phyloP scores from a whole-genome alignment of 2,113 vertebrate genomes.

The Notarius quadriscutis region DNA sequence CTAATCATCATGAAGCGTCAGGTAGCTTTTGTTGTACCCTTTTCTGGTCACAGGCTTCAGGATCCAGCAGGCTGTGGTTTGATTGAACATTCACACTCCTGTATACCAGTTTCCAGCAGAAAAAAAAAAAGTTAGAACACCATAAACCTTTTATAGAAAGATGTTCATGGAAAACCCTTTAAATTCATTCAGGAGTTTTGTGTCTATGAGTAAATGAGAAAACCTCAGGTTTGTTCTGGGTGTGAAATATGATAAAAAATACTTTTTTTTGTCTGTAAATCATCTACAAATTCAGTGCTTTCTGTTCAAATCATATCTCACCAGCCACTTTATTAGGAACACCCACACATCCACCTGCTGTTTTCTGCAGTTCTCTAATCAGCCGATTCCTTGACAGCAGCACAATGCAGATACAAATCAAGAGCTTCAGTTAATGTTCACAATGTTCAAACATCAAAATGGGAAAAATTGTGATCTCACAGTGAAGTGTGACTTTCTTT shows the following conservation, averaged over 20 bases:
- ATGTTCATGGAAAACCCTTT: not conserved
- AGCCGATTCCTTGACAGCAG: no score
- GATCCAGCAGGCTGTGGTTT: no score
- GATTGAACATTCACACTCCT: not conserved
- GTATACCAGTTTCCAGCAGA: not conserved
- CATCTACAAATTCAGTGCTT: not conserved
- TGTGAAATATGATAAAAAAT: no score
- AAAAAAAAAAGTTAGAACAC: not conserved
- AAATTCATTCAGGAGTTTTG: not conserved
- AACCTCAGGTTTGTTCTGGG: not conserved
- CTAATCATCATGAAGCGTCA: not conserved
- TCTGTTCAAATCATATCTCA: not conserved
- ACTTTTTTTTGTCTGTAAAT: not conserved
- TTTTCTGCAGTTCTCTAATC: no score
- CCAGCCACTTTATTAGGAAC: no score
- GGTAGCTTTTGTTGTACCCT: no score
- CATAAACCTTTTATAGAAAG: not conserved
- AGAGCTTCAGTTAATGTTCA: no score
- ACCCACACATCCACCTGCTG: no score
- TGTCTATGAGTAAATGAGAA: not conserved
- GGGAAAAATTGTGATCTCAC: no score
- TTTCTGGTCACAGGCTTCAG: not conserved
- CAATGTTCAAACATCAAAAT: no score
- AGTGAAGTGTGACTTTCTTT: no score
- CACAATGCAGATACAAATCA: no score